Base-by-base conservation (phyloP, 1,140 invertebrate genomes). In the Ptiloglossa arizonensis region DNA sequence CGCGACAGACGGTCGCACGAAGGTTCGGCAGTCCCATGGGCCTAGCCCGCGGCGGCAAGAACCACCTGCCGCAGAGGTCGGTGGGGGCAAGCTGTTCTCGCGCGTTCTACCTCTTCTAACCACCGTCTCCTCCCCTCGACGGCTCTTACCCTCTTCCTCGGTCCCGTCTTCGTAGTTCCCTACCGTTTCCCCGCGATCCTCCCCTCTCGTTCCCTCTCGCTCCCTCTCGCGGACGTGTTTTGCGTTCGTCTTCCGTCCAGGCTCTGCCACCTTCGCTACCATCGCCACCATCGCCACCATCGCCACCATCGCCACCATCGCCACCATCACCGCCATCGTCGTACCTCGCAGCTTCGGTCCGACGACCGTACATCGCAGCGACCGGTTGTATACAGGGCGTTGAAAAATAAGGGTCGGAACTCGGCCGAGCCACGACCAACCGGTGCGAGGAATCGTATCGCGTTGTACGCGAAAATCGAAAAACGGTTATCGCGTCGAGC, bases 11-110 rank as follows among this genome's bases (percentile, higher is more conserved):
- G 62, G 63, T 24, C 59, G 82, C 62, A 35, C 64, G 85, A 89
- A 84, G 81, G 85, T 82, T 86, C 87, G 85, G 85, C 82, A 83
- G 85, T 90, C 88, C 88, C 87, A 87, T 69, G 85, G 86, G 84
- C 86, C 83, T 85, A 85, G 87, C 87, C 84, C 80, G 82, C 72
- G 88, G 87, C 82, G 89, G 83, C 85, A 87, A 85, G 88, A 92
- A 89, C 90, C 91, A 92, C 91, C 91, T 92, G 91, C 91, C 90
- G 78, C 79, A 83, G 82, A 86, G 81, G 86, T 79, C 86, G 80
- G 81, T 80, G 86, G 86, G 87, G 85, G 81, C 85, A 84, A 79
- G 59, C 84, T 82, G 66, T 76, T 76, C 66, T 69, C 73, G 27
- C 46, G 24, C 66, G 57, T 59, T 62, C 66, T 38, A 44, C 63